Base-by-base conservation (phyloP, 1,140 invertebrate genomes). In the Lordiphosa clarofinis region DNA sequence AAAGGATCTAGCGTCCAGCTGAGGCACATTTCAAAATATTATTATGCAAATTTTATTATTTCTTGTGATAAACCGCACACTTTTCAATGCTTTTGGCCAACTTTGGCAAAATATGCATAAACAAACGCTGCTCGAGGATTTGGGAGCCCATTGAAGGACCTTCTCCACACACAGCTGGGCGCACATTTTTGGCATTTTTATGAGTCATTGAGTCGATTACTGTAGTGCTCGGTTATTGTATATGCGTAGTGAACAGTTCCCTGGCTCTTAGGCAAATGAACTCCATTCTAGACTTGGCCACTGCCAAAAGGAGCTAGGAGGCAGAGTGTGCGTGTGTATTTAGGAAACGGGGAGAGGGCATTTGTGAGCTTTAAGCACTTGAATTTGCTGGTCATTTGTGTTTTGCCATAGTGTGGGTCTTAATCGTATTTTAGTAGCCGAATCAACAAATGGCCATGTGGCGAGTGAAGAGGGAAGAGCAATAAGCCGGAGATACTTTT, bases 141-240 rank as follows among this genome's bases (percentile, higher is more conserved):
- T 12, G 49, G 47, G 15, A 21, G 47, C 24, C 31, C 35, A 37
- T 46, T 35, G 15, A 24, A 50, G 60, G 46, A 53, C 42, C 53
- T 35, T 21, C 39, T 21, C 31, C 50, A 39, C 53, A 55, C 59
- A 53, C 67, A 76, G 56, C 39, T 82, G 67, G 56, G 72, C 67
- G 78, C 78, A 82, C 67, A 81, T 82, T 76, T 82, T 82, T 84
- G 78, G 76, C 76, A 82, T 82, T 82, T 82, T 82, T 82, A 82
- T 84, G 78, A 82, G 62, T 82, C 76, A 82, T 82, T 82, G 76
- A 72, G 58, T 82, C 78, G 78, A 82, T 76, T 84, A 76, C 67
- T 72, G 65, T 61, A 82, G 78, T 76, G 72, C 37, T 38, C 19
- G 56, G 55, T 49, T 59, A 56, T 71, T 44, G 44, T 9, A 19